phyloP scores from a whole-genome alignment of 2,888 invertebrate genomes.

The Stenotaenia linearis region DNA sequence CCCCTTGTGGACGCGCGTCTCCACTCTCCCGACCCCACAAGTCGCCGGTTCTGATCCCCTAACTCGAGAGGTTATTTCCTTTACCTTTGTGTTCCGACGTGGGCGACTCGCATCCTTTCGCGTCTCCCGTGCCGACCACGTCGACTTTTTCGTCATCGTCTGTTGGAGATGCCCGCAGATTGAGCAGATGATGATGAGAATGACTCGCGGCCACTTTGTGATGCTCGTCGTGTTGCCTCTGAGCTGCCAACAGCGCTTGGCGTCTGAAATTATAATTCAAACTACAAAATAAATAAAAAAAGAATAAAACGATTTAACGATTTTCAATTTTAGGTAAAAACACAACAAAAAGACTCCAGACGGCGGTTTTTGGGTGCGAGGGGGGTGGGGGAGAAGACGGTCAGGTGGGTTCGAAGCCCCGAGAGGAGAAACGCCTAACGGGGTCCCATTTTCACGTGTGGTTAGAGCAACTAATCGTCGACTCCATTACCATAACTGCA shows the following conservation, averaged over 20 bases:
- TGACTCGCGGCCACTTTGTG: conserved; percentile 46
- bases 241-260: conserved; percentile 60
- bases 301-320: not conserved
- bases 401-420: conserved; percentile 21
- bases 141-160: conserved; percentile 37
- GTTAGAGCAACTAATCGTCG: conserved; percentile 28
- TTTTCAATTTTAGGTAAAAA: not conserved
- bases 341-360: not conserved
- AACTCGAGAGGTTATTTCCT: not conserved
- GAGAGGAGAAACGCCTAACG: not conserved
- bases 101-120: conserved; percentile 34
- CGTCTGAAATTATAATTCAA: conserved; percentile 51
- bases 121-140: conserved; percentile 35
- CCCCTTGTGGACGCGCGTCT: conserved; percentile 6
- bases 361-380: not conserved
- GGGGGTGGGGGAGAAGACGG: not conserved
- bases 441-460: conserved; percentile 21
- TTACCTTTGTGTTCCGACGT: conserved; percentile 35
- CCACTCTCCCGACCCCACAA: conserved; percentile 5
- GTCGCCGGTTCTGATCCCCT: not conserved
- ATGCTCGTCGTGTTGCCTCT: conserved; percentile 47
- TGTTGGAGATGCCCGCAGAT: conserved; percentile 21
- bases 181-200: conserved; percentile 31
- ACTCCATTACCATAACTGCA: conserved; percentile 29
- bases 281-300: conserved; percentile 29